These are phyloP conservation scores for Argya squamiceps DNA, from an alignment of 2,797 vertebrate species.

Conservation along the genomic window DNA sequence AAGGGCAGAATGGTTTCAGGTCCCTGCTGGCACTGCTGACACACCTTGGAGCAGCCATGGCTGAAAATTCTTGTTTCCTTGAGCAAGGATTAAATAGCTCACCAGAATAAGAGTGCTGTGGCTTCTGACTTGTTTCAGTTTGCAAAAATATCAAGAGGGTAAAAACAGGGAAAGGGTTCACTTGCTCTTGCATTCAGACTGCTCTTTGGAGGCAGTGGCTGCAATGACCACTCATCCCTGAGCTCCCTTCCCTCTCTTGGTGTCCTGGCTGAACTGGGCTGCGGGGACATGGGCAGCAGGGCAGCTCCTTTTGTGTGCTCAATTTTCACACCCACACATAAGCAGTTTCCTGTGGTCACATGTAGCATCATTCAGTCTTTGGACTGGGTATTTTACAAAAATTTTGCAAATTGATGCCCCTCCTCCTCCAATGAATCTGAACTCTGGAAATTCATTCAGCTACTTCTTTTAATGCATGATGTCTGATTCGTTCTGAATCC, in stretches of 20 bases:
- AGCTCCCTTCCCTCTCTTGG: background rate
- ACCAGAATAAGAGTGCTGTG: background rate
- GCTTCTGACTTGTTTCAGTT: background rate
- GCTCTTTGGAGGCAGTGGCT: background rate
- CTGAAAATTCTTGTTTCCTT: background rate
- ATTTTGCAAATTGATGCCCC: background rate
- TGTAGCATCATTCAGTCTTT: background rate
- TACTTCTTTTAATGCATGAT: background rate
- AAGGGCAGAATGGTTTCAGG: background rate
- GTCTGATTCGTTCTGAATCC: background rate
- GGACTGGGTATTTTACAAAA: background rate
- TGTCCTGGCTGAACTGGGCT: accelerated
- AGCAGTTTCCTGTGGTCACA: background rate
- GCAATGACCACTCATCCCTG: background rate
- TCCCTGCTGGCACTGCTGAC: background rate
- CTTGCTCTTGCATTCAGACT: background rate
- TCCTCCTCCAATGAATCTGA: background rate
- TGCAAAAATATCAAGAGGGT: background rate
- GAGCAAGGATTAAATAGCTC: background rate
- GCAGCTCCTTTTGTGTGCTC: background rate
- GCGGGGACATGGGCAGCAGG: accelerated
- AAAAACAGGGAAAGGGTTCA: background rate
- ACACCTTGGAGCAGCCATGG: background rate
- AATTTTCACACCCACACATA: background rate
- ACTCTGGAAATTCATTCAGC: background rate